Evolutionary conservation across 1,140 invertebrate species (phyloP).

Genomic region (Gonatopus flavifemur): DNA sequence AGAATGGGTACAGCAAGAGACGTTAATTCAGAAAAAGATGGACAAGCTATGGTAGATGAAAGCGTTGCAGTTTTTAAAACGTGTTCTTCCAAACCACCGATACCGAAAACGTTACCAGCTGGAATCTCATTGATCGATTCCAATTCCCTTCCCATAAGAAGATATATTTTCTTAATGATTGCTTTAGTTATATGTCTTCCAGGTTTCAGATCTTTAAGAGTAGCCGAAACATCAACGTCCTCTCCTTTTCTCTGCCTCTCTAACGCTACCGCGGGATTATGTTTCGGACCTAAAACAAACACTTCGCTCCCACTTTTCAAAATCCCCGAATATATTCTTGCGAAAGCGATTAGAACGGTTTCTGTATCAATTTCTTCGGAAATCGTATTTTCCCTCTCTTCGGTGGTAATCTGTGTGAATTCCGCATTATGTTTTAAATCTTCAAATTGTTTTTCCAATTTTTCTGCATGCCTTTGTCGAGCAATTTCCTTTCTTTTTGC

Average conservation of each 20-base stretch:
- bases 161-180: constrained; percentile 74
- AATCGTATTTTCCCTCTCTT: constrained; percentile 53
- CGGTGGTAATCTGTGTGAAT: constrained; percentile 25
- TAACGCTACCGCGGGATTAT: constrained; percentile 71
- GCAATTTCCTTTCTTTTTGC: constrained; percentile 69
- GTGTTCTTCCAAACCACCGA: constrained; percentile 84
- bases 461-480: constrained; percentile 64
- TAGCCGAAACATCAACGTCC: constrained; percentile 59
- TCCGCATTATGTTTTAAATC: constrained; percentile 28
- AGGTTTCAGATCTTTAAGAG: constrained; percentile 68
- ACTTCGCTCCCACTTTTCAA: constrained; percentile 75
- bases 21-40: constrained; percentile 85
- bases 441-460: constrained; percentile 26
- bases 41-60: constrained; percentile 80
- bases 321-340: constrained; percentile 89
- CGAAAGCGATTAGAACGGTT: constrained; percentile 88
- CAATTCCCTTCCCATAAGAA: constrained; percentile 93
- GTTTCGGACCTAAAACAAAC: constrained; percentile 89
- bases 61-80: constrained; percentile 90
- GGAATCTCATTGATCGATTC: constrained; percentile 77
- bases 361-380: constrained; percentile 55
- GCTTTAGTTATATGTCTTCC: constrained; percentile 67
- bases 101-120: constrained; percentile 89
- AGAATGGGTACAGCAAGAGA: constrained; percentile 85
- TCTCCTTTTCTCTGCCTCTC: constrained; percentile 45